These are phyloP conservation scores for Drosophila dives DNA, from an alignment of 2,888 invertebrate species.

Conservation along the genomic window DNA sequence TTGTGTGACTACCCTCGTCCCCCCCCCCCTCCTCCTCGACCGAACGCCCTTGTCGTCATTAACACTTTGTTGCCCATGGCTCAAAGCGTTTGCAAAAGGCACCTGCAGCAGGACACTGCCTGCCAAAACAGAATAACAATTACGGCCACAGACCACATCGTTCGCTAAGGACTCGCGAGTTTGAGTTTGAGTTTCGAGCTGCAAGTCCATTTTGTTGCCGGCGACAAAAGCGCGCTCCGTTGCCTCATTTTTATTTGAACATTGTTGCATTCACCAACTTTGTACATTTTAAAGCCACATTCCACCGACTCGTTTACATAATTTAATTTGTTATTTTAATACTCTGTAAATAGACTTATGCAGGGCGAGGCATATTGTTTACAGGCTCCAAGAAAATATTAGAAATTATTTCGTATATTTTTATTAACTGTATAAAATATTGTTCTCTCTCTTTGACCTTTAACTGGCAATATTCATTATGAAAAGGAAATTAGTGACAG, in stretches of 20 bases:
- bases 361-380: constrained; percentile 7
- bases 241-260: constrained; percentile 19
- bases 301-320: constrained; percentile 14
- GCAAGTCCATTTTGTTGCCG: constrained; percentile 7
- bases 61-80: constrained; percentile 77
- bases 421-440: background rate
- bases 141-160: constrained; percentile 52
- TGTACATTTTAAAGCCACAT: constrained; percentile 29
- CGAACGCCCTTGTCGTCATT: constrained; percentile 42
- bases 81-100: constrained; percentile 37
- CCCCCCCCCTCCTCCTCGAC: background rate
- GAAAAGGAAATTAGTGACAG: background rate
- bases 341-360: background rate
- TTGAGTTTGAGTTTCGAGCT: constrained; percentile 42
- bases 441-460: background rate
- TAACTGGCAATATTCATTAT: background rate
- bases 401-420: background rate
- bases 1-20: constrained; percentile 34
- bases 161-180: constrained; percentile 33
- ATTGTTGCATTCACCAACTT: constrained; percentile 29
- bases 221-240: constrained; percentile 18
- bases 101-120: constrained; percentile 7
- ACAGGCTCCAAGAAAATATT: too few relatives aligned
- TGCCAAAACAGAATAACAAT: constrained; percentile 47
- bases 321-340: constrained; percentile 38